These are phyloP conservation scores for Notechis scutatus DNA, from an alignment of 2,113 vertebrate species.

Conservation along the genomic window DNA sequence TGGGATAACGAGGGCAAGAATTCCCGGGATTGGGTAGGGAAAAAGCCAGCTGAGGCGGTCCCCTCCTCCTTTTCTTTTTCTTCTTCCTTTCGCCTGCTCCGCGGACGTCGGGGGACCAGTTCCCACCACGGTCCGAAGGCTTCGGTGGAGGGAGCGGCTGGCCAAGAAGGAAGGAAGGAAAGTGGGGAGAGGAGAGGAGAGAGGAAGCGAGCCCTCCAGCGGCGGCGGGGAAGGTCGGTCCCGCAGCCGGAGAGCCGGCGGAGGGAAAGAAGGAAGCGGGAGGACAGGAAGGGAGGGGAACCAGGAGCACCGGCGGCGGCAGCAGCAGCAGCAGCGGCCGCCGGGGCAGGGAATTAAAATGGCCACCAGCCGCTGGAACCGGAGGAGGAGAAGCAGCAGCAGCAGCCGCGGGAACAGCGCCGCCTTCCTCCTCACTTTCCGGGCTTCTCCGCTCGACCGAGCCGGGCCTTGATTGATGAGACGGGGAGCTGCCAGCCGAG, in stretches of 20 bases:
- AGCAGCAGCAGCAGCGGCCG: conserved; percentile 36
- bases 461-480: conserved; percentile 64
- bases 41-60: background rate
- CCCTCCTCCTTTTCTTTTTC: background rate
- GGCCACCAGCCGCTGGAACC: conserved; percentile 65
- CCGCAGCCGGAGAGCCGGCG: background rate
- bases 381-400: background rate
- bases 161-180: background rate
- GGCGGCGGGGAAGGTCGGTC: background rate
- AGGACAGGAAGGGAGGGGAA: background rate
- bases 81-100: background rate
- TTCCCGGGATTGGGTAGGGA: background rate
- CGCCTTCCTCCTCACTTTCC: conserved; percentile 37
- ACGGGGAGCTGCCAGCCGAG: conserved; percentile 30
- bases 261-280: background rate
- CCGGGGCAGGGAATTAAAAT: conserved; percentile 66
- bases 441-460: conserved; percentile 43
- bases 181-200: too few species aligned
- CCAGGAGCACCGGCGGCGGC: background rate
- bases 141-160: background rate
- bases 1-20: background rate
- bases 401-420: conserved; percentile 1
- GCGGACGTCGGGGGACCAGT: background rate
- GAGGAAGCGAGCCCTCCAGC: conserved; percentile 36
- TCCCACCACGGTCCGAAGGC: background rate